Evolutionary conservation across 2,888 invertebrate genomes (phyloP).

Genomic region (Drosophila koepferae): DNA sequence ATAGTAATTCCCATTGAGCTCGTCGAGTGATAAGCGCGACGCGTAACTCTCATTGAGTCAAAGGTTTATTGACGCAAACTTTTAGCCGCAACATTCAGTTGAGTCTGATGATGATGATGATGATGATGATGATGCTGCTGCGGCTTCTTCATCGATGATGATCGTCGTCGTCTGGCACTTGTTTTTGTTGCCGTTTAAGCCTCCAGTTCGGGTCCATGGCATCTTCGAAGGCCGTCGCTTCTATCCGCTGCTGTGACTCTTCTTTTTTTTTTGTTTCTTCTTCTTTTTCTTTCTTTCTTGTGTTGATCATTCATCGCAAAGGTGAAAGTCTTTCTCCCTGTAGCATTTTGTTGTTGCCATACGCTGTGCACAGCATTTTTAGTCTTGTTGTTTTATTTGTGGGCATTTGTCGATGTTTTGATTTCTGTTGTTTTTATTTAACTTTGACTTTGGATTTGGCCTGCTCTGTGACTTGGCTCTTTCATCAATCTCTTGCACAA

Average conservation of each 20-base stretch:
- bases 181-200: slow-evolving; percentile 51
- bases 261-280: slow-evolving; percentile 25
- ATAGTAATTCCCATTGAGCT: slow-evolving; percentile 49
- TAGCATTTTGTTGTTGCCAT: slow-evolving; percentile 67
- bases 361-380: slow-evolving; percentile 62
- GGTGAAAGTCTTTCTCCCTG: slow-evolving; percentile 82
- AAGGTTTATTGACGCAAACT: slow-evolving; percentile 75
- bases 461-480: slow-evolving; percentile 42
- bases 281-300: slow-evolving; percentile 26
- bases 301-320: slow-evolving; percentile 54
- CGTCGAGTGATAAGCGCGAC: slow-evolving; percentile 59
- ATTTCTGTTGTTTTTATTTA: slow-evolving; percentile 55
- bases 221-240: slow-evolving; percentile 73
- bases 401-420: slow-evolving; percentile 59
- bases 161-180: slow-evolving; percentile 53
- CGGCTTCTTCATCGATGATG: slow-evolving; percentile 26
- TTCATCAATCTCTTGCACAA: slow-evolving; percentile 53
- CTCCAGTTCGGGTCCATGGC: slow-evolving; percentile 59
- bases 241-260: slow-evolving; percentile 47
- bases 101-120: slow-evolving; percentile 13
- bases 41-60: slow-evolving; percentile 67
- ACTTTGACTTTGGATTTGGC: slow-evolving; percentile 6
- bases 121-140: not conserved
- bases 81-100: slow-evolving; percentile 28
- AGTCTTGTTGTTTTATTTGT: slow-evolving; percentile 42